phyloP scores from a whole-genome alignment of 1,140 invertebrate species.

The Pogonognathellus flavescens region DNA sequence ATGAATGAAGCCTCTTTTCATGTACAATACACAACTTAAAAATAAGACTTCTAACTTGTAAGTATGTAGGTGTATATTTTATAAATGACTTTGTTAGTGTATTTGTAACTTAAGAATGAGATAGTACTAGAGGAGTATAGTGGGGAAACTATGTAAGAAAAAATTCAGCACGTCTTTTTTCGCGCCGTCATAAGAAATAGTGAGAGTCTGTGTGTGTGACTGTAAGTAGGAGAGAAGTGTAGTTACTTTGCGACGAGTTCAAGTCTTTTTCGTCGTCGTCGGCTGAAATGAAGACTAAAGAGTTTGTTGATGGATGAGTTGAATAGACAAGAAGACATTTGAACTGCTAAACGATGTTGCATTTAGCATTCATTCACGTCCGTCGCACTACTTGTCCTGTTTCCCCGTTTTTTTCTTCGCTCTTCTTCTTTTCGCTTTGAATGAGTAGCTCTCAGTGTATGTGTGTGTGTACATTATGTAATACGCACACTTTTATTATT shows the following conservation, averaged over 20 bases:
- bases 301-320: slow-evolving; percentile 46
- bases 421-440: not conserved
- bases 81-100: too few relatives aligned
- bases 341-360: slow-evolving; percentile 49
- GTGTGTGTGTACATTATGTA: not conserved
- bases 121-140: too few relatives aligned
- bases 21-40: too few relatives aligned
- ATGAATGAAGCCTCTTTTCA: too few relatives aligned
- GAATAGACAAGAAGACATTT: slow-evolving; percentile 48
- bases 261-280: not conserved
- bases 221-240: not conserved
- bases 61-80: too few relatives aligned
- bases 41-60: too few relatives aligned
- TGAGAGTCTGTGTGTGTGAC: not conserved
- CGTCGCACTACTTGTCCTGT: not conserved
- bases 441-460: not conserved
- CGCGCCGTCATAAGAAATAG: too few relatives aligned
- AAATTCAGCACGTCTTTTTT: too few relatives aligned
- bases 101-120: too few relatives aligned
- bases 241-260: not conserved
- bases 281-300: slow-evolving; percentile 31
- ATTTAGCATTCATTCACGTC: slow-evolving; percentile 41
- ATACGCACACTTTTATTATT: not conserved
- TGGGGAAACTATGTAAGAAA: too few relatives aligned
- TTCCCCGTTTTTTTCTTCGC: not conserved